Conservation (phyloP, 2,888 invertebrate genomes). For the Troides oblongomaculatus region DNA sequence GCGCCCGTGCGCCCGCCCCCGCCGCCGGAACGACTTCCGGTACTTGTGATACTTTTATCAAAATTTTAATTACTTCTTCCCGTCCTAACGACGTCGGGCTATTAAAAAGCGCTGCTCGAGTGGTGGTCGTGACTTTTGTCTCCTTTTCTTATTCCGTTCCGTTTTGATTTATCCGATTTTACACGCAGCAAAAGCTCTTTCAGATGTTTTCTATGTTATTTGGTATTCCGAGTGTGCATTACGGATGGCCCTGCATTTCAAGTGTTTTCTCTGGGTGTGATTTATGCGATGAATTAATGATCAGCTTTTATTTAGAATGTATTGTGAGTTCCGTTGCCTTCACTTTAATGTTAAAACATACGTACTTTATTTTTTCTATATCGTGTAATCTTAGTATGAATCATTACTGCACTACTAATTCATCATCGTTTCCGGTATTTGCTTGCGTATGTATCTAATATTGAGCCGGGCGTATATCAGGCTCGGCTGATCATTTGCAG, state of each 20-base stretch:
- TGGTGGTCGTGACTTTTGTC: slow-evolving; percentile 66
- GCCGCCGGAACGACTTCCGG: not conserved
- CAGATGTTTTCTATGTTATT: slow-evolving; percentile 34
- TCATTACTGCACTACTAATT: not conserved
- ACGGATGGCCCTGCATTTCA: slow-evolving; percentile 39
- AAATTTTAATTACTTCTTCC: slow-evolving; percentile 71
- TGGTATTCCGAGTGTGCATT: slow-evolving; percentile 39
- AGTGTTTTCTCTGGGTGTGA: slow-evolving; percentile 43
- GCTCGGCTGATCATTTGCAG: slow-evolving; percentile 24
- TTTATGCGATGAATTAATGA: slow-evolving; percentile 45
- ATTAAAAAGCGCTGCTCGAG: slow-evolving; percentile 64
- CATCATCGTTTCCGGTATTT: not conserved
- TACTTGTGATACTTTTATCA: slow-evolving; percentile 56
- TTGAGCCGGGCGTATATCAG: not conserved
- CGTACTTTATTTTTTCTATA: slow-evolving; percentile 13
- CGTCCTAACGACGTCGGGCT: slow-evolving; percentile 67
- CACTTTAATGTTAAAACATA: slow-evolving; percentile 35
- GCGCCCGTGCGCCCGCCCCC: slow-evolving; percentile 27
- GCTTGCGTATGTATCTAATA: slow-evolving; percentile 19
- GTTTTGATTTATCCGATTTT: slow-evolving; percentile 42
- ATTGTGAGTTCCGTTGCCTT: slow-evolving; percentile 39
- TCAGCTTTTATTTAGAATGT: slow-evolving; percentile 38
- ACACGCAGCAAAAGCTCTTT: slow-evolving; percentile 33
- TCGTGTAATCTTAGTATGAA: slow-evolving; percentile 11
- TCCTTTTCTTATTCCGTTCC: slow-evolving; percentile 43